phyloP scores from a whole-genome alignment of 2,113 vertebrate genomes.

The Acanthochromis polyacanthus region DNA sequence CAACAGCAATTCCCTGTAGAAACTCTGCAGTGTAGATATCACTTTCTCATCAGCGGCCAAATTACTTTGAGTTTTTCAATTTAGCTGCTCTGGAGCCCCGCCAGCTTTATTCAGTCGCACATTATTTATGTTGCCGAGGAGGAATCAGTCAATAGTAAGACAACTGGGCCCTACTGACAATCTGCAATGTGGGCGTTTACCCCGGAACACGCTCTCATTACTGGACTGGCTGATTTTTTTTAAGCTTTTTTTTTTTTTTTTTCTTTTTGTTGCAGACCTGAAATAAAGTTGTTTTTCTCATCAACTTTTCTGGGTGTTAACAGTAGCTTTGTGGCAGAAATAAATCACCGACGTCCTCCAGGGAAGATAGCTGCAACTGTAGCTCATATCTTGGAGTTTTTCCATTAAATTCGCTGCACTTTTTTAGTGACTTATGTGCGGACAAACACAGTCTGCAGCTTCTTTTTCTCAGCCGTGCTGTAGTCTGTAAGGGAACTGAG shows the following conservation, averaged over 20 bases:
- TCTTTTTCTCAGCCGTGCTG: constrained; percentile 12
- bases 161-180: constrained; percentile 2
- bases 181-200: constrained; percentile 10
- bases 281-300: constrained; percentile 46
- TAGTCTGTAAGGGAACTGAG: neutral
- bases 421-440: constrained; percentile 5
- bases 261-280: neutral
- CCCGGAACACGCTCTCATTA: neutral
- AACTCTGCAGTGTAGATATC: neutral
- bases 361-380: constrained; percentile 7
- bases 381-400: constrained; percentile 19
- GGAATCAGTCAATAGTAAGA: constrained; percentile 27
- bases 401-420: constrained; percentile 24
- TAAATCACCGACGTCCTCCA: constrained; percentile 41
- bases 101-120: neutral
- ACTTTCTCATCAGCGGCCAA: constrained; percentile 34
- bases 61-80: constrained; percentile 31
- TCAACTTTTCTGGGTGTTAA: constrained; percentile 30
- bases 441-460: constrained; percentile 12
- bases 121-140: constrained; percentile 45
- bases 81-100: constrained; percentile 6
- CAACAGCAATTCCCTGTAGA: neutral
- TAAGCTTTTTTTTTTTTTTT: too few species aligned
- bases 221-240: neutral
- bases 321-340: constrained; percentile 12